phyloP scores from a whole-genome alignment of 1,140 invertebrate species.

The Neodiprion lecontei region DNA sequence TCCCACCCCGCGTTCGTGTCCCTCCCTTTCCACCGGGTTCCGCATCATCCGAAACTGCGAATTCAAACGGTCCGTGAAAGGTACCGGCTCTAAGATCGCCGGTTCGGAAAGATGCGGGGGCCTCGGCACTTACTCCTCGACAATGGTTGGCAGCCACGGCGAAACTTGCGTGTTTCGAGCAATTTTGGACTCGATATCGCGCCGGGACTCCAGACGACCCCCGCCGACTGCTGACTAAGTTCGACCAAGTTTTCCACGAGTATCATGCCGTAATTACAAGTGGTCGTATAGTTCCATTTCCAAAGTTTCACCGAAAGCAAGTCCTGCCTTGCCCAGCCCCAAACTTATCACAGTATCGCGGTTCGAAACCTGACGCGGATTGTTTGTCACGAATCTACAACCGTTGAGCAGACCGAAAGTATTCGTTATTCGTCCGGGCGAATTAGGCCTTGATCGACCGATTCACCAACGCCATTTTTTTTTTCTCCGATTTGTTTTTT shows the following conservation, averaged over 20 bases:
- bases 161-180: not conserved
- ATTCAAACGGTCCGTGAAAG: too few species aligned
- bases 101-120: too few species aligned
- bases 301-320: not conserved
- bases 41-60: too few species aligned
- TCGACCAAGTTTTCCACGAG: slow-evolving; percentile 5
- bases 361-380: not conserved
- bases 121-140: too few species aligned
- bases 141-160: too few species aligned
- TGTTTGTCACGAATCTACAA: not conserved
- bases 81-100: too few species aligned
- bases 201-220: not conserved
- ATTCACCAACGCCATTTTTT: too few species aligned
- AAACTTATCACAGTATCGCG: not conserved
- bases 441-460: too few species aligned
- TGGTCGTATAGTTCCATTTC: not conserved
- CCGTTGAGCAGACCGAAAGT: not conserved
- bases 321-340: not conserved
- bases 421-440: too few species aligned
- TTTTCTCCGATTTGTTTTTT: too few species aligned
- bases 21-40: too few species aligned
- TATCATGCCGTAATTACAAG: slow-evolving; percentile 2
- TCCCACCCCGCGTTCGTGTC: too few species aligned
- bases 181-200: slow-evolving; percentile 1
- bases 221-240: not conserved